Conservation (phyloP, 2,888 invertebrate genomes). For the Tenthredo amoena region DNA sequence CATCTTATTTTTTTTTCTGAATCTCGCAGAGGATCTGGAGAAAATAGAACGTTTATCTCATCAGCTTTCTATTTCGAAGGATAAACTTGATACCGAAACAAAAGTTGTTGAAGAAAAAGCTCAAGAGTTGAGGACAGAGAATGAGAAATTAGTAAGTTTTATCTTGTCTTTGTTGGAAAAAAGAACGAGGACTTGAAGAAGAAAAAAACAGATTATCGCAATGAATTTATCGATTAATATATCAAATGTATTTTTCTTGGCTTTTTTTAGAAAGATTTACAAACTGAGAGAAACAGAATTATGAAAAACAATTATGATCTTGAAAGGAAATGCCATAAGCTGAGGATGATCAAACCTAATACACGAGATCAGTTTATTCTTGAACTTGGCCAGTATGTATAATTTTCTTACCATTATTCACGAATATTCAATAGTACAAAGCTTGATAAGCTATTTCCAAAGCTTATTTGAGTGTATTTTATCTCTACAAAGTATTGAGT, state of each 20-base stretch:
- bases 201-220: not conserved
- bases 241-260: not conserved
- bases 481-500: not conserved
- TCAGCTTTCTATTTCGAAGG: not conserved
- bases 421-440: not conserved
- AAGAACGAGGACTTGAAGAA: not conserved
- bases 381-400: slow-evolving; percentile 61
- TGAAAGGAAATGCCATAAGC: slow-evolving; percentile 57
- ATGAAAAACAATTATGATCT: slow-evolving; percentile 58
- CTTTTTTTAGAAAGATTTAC: slow-evolving; percentile 60
- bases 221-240: not conserved
- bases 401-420: not conserved
- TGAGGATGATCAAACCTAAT: slow-evolving; percentile 60
- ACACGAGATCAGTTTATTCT: slow-evolving; percentile 59
- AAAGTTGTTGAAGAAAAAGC: slow-evolving; percentile 11
- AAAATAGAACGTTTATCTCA: slow-evolving; percentile 7
- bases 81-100: not conserved
- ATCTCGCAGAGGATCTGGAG: slow-evolving; percentile 1
- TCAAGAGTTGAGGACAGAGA: slow-evolving; percentile 17
- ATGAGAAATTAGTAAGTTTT: slow-evolving; percentile 27
- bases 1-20: not conserved
- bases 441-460: not conserved
- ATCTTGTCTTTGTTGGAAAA: not conserved
- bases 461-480: not conserved
- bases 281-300: slow-evolving; percentile 58